These are phyloP conservation scores for Zygothrica quintamaculata DNA, from an alignment of 2,888 invertebrate species.

Conservation along the genomic window DNA sequence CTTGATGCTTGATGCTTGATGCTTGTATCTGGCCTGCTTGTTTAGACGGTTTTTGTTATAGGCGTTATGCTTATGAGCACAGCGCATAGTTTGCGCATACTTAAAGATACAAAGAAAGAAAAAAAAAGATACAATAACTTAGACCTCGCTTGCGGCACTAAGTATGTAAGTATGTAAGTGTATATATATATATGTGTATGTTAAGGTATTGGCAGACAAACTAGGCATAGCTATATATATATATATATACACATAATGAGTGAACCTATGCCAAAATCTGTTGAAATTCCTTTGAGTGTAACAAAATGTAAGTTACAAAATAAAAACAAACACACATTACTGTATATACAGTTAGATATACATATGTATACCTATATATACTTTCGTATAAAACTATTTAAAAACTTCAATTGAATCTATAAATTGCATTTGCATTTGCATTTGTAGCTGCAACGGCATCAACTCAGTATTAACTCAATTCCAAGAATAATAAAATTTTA, in stretches of 20 bases:
- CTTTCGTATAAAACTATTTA: constrained; percentile 62
- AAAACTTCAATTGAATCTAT: not conserved
- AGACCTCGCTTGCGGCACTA: constrained; percentile 28
- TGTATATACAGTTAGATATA: too few relatives aligned
- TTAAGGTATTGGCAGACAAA: constrained; percentile 37
- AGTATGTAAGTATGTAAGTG: not conserved
- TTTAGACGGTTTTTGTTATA: constrained; percentile 57
- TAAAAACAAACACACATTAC: too few relatives aligned
- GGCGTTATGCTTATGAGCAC: constrained; percentile 63
- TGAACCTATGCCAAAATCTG: too few relatives aligned
- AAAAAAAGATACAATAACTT: constrained; percentile 49
- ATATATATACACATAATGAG: constrained; percentile 74
- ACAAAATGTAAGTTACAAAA: too few relatives aligned
- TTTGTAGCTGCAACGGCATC: too few relatives aligned
- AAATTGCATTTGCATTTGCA: constrained; percentile 1
- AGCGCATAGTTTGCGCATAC: constrained; percentile 50
- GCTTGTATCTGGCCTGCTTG: constrained; percentile 9
- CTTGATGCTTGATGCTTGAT: not conserved
- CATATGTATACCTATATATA: constrained; percentile 73
- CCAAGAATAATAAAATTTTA: too few relatives aligned
- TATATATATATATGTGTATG: constrained; percentile 1
- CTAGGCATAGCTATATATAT: too few relatives aligned
- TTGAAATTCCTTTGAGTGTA: too few relatives aligned
- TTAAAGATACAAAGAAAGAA: constrained; percentile 37
- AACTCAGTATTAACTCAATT: too few relatives aligned